Evolutionary conservation across 2,797 vertebrate genomes (phyloP).

Genomic region (Eospalax fontanierii): DNA sequence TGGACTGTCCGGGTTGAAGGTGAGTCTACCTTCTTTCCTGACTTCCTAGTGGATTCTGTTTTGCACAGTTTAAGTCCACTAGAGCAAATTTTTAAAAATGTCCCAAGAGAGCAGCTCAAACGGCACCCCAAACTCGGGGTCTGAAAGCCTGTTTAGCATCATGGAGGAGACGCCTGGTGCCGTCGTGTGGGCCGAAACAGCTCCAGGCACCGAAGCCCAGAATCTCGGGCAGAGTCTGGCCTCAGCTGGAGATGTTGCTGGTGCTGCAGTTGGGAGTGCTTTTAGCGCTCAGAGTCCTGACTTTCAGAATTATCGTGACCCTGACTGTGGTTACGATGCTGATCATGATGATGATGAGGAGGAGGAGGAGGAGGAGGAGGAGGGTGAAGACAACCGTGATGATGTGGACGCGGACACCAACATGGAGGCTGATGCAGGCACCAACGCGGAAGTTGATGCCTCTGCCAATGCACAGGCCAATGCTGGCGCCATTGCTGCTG

Average conservation of each 20-base stretch:
- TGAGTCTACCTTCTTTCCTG: accelerated
- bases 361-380: too few species aligned
- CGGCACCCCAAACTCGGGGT: constrained; percentile 61
- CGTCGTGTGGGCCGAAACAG: constrained; percentile 69
- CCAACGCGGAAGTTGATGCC: too few species aligned
- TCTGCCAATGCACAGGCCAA: too few species aligned
- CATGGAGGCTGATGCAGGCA: too few species aligned
- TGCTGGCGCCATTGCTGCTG: too few species aligned
- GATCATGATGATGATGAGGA: accelerated
- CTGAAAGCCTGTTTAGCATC: constrained; percentile 79
- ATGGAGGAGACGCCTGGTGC: constrained; percentile 72
- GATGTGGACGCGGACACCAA: too few species aligned
- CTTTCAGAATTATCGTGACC: not conserved
- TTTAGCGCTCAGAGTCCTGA: not conserved
- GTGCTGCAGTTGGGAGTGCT: not conserved
- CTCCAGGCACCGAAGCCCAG: constrained; percentile 77
- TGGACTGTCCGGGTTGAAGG: not conserved
- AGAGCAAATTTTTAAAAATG: not conserved
- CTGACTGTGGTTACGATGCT: too few species aligned
- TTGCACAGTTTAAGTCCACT: not conserved
- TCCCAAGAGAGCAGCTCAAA: constrained; percentile 69
- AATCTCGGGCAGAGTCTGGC: constrained; percentile 82
- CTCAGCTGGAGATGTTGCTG: constrained; percentile 35
- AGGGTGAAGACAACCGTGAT: too few species aligned
- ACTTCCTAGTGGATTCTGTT: not conserved